Base-by-base conservation (phyloP, 30 jellyfish, hydroid and myxozoan species). In the Turritopsis rubra region DNA sequence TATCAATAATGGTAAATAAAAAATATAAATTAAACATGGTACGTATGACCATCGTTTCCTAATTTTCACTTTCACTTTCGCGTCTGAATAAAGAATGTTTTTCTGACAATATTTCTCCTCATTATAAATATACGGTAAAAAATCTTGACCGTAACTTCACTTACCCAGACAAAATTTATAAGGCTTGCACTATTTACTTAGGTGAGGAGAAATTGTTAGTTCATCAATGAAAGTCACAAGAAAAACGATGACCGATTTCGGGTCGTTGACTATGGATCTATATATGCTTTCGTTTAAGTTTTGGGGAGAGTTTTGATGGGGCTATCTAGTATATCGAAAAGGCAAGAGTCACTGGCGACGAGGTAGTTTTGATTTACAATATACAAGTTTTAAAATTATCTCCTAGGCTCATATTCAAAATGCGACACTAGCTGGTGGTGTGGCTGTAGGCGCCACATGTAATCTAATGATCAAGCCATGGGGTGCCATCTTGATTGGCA, bases 341-440 rank as follows among this genome's bases (percentile, higher is more conserved):
- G n/a, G n/a, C n/a, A n/a, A 28, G 22, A 26, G 65, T 27, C 20
- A 27, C 1, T 65, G 28, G 3, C 18, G 26, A 66, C 27, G 29
- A 21, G 8, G 23, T 30, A 18, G 82, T n/a, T n/a, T n/a, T n/a
- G n/a, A n/a, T n/a, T n/a, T n/a, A 26, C 31, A 29, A 29, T 1
- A 27, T 21, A 7, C 9, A n/a, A n/a, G 60, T 41, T 41, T 41
- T 5, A 5, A 3, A 3, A 3, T 41, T 41, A 41, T 41, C 20
- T 74, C 65, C 1, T 17, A 89, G 97, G 97, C 86, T 19, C 99
- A 89, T 71, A 77, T 94, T 25, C 97, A 88, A 65, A 88, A 89
- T 70, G 99, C 97, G 60, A 94, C 99, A 9, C 77, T 94, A 28
- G 99, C 99, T 66, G 99, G 97, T 29, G 97, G 96, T 18, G 99